Conservation (phyloP, 2,113 vertebrate genomes). For the Protobothrops flavoviridis region DNA sequence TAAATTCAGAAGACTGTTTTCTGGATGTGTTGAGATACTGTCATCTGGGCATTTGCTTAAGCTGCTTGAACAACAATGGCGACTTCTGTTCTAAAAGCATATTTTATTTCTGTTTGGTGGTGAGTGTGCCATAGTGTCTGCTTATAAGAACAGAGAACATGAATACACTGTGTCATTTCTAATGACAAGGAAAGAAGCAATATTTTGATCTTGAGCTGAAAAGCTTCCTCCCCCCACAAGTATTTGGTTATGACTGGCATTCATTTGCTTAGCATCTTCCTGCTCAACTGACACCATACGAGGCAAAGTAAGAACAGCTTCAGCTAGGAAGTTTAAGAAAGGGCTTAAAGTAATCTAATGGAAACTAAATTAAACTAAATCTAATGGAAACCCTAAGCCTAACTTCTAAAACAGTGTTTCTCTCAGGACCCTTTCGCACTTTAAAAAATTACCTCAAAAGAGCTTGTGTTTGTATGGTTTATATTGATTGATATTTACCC, state of each 20-base stretch:
- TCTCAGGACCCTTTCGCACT: not conserved
- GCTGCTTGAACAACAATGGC: not conserved
- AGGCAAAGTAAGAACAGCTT: not conserved
- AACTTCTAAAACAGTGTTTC: not conserved
- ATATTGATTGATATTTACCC: not conserved
- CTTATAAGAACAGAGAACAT: not conserved
- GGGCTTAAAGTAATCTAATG: not conserved
- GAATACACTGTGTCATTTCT: not conserved
- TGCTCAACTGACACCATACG: not conserved
- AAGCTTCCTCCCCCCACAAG: not conserved
- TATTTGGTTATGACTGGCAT: not conserved
- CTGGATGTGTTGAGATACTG: not conserved
- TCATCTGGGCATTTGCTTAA: not conserved
- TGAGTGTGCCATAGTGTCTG: not conserved
- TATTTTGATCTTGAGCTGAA: not conserved
- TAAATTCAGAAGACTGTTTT: not conserved
- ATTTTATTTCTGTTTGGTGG: not conserved
- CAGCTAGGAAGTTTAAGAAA: not conserved
- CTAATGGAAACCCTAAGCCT: not conserved
- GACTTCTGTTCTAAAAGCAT: not conserved
- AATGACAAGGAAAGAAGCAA: not conserved
- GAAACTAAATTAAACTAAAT: not conserved
- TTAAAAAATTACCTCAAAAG: not conserved
- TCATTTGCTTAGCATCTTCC: not conserved
- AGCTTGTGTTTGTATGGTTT: not conserved